Base-by-base conservation (phyloP, 2,113 vertebrate genomes). In the Eurystomus gularis region DNA sequence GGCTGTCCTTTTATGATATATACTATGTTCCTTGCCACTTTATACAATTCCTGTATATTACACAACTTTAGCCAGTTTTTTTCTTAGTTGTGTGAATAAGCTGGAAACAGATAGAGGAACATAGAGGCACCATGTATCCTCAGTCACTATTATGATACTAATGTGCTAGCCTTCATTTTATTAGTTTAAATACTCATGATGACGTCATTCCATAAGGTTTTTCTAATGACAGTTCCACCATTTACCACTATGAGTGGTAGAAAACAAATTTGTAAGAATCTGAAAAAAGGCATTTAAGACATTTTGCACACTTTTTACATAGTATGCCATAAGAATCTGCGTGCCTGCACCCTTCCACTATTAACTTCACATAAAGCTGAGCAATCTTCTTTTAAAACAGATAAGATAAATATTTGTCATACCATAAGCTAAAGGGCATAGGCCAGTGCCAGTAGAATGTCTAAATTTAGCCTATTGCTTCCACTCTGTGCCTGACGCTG, bases 241-340 rank as follows among this genome's bases (percentile, higher is more conserved):
- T 44, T 81, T 57, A 7, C 5, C 46, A 33, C 15, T 62, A 23
- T 29, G 62, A 89, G 14, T 48, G 20, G 21, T 79, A 68, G 71
- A 57, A 76, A 49, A 39, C 13, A 40, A 8, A 16, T 42, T 48
- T 76, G 10, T 33, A 33, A 61, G 46, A 60, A 40, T 42, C 7
- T 40, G 10, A 24, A 46, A 65, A 42, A 55, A 13, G 5, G 5
- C 16, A 5, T 82, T 89, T 60, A 29, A 68, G 35, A 35, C 29
- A 12, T 73, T 75, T 70, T 0, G 0, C 4, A 3, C 5, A 25
- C 11, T 26, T 33, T 66, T 86, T 73, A 28, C 1, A 1, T 39
- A 44, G 11, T 55, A 31, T 71, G 48, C 33, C 7, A 5, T 16
- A 17, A 72, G 40, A 65, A 73, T 13, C 66, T 35, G 3, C 1